Base-by-base conservation (phyloP, 2,113 vertebrate genomes). In the Neomonachus schauinslandi region DNA sequence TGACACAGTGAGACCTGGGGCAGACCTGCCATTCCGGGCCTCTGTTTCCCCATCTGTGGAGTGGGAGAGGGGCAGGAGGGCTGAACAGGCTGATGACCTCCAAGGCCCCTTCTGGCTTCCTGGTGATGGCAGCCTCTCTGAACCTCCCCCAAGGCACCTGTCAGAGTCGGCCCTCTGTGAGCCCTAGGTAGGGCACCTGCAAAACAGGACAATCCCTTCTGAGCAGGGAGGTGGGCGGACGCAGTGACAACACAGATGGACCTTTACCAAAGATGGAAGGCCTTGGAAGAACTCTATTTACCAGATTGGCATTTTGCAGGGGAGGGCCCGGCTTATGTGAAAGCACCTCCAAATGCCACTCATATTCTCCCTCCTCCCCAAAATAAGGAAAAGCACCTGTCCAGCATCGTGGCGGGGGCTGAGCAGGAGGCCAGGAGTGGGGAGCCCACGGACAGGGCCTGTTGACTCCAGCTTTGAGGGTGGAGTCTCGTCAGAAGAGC, bases 11-110 rank as follows among this genome's bases (percentile, higher is more conserved):
- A 71, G 5, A 18, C 72, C 24, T 5, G 63, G 55, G 4, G 1
- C 6, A 14, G 49, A 36, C 51, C 39, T 36, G 55, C 4, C 31
- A 6, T 31, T 88, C 26, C 16, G 59, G 8, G 85, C 39, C 93
- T 96, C 83, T 53, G 83, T 86, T 82, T 92, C 79, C n/a, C 63
- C 31, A 28, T n/a, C n/a, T 90, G 69, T 33, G 42, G 61, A 74
- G 24, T 83, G 31, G 42, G 33, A 12, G 0, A 11, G 0, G 65
- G 14, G 15, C 8, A 57, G 74, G 55, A 63, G 31, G 19, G 22
- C 16, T 67, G 19, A 7, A 39, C 24, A n/a, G 31, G 24, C 33
- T 94, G 59, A 67, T 92, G 49, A 87, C 42, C 65, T 55, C 55
- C 79, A 71, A 74, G 42, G 28, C 77, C 46, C n/a, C 46, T 46